These are phyloP conservation scores for Erythrolamprus reginae DNA, from an alignment of 2,113 vertebrate genomes.

Conservation along the genomic window DNA sequence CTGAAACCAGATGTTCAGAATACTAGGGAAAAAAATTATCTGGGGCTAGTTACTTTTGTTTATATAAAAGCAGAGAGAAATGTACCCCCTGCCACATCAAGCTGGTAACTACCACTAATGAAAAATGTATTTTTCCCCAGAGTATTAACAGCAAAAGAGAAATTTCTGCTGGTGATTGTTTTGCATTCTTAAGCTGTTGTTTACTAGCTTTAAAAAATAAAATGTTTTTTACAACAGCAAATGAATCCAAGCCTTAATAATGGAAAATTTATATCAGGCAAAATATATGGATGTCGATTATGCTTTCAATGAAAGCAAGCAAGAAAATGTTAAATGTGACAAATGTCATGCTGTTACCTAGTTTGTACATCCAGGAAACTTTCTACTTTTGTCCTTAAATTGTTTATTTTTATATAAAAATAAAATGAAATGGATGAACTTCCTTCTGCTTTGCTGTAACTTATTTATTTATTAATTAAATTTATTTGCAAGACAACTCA, in stretches of 20 bases:
- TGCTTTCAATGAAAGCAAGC: conserved; percentile 89
- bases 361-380: conserved; percentile 72
- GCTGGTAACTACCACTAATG: conserved; percentile 36
- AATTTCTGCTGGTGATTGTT: conserved; percentile 21
- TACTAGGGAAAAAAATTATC: background rate
- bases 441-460: conserved; percentile 14
- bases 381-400: conserved; percentile 71
- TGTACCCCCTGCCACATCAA: conserved; percentile 28
- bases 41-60: conserved; percentile 18
- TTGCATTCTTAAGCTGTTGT: conserved; percentile 42
- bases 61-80: conserved; percentile 47
- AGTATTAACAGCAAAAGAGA: conserved; percentile 19
- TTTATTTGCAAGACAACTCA: background rate
- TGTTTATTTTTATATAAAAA: conserved; percentile 77
- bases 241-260: conserved; percentile 65
- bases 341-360: conserved; percentile 70
- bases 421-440: conserved; percentile 59
- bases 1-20: background rate
- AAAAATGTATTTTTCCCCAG: conserved; percentile 27
- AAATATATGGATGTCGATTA: conserved; percentile 72
- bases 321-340: conserved; percentile 65
- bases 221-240: conserved; percentile 53
- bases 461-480: background rate
- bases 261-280: conserved; percentile 55
- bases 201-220: conserved; percentile 51